Conservation (phyloP, 2,113 vertebrate species). For the Oryzias celebensis region DNA sequence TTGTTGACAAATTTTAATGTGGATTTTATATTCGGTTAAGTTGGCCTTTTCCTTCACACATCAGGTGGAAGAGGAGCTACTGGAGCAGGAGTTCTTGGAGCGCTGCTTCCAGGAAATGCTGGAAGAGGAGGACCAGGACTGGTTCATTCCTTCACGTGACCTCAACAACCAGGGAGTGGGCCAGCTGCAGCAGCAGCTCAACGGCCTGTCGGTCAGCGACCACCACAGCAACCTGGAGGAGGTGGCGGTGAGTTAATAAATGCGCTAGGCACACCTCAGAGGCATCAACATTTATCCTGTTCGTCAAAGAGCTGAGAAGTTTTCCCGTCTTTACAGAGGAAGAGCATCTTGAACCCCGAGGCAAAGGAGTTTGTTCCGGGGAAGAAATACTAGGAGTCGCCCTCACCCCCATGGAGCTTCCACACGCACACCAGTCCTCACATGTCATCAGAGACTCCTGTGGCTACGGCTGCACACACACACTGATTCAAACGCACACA, state of each 20-base stretch:
- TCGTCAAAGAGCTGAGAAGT: too few species aligned
- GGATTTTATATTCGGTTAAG: neutral
- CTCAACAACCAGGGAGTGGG: conserved; percentile 88
- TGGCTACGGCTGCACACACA: conserved; percentile 65
- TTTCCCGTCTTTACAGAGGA: conserved; percentile 78
- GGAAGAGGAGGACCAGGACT: conserved; percentile 96
- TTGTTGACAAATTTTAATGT: neutral
- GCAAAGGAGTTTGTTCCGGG: conserved; percentile 98
- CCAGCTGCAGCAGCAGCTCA: conserved; percentile 93
- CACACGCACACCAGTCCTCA: conserved; percentile 50
- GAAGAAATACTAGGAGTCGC: conserved; percentile 90
- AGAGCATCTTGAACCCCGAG: conserved; percentile 96
- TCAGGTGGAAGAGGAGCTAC: conserved; percentile 95
- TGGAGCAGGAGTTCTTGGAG: conserved; percentile 97
- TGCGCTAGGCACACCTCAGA: neutral
- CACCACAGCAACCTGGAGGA: conserved; percentile 82
- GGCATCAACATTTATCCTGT: too few species aligned
- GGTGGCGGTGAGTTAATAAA: conserved; percentile 85
- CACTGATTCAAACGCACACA: conserved; percentile 43
- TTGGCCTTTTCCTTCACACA: neutral
- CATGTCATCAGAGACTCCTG: conserved; percentile 75
- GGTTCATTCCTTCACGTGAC: conserved; percentile 95
- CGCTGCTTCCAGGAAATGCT: conserved; percentile 99
- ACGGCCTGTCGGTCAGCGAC: conserved; percentile 84
- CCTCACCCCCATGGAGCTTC: conserved; percentile 77